Percentiles rank a stretch among this genome's conserved stretches.
Evolutionary conservation across 2,888 invertebrate species (phyloP).

Genomic region (Drosophila yooni): DNA sequence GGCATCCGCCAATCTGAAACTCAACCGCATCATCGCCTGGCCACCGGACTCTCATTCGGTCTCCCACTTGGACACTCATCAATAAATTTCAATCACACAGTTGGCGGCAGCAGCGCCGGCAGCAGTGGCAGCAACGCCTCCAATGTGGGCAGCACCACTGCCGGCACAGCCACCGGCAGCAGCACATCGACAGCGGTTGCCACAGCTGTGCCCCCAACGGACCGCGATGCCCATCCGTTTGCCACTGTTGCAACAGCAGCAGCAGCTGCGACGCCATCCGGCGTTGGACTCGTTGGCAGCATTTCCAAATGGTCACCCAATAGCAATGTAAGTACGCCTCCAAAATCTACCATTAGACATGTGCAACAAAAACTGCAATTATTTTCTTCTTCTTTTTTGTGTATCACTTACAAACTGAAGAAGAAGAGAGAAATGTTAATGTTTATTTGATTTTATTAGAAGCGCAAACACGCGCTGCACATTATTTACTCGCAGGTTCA

Average conservation of each 20-base stretch:
- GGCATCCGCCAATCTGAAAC: constrained; percentile 70
- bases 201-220: constrained; percentile 46
- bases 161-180: constrained; percentile 66
- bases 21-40: constrained; percentile 60
- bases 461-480: neutral
- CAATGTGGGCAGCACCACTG: constrained; percentile 71
- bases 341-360: neutral
- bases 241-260: constrained; percentile 58
- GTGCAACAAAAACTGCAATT: neutral
- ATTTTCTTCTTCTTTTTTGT: neutral
- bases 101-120: constrained; percentile 78
- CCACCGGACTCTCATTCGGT: constrained; percentile 23
- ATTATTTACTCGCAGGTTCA: no score
- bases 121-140: constrained; percentile 79
- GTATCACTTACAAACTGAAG: neutral
- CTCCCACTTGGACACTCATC: constrained; percentile 38
- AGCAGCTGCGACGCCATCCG: constrained; percentile 59
- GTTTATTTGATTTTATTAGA: neutral
- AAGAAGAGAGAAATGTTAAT: neutral
- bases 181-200: constrained; percentile 68
- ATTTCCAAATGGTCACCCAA: constrained; percentile 85
- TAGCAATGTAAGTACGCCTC: constrained; percentile 83
- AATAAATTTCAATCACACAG: constrained; percentile 83
- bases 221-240: constrained; percentile 80
- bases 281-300: constrained; percentile 58